Conservation (phyloP, 2,888 invertebrate species). For the Argynnis bischoffii region DNA sequence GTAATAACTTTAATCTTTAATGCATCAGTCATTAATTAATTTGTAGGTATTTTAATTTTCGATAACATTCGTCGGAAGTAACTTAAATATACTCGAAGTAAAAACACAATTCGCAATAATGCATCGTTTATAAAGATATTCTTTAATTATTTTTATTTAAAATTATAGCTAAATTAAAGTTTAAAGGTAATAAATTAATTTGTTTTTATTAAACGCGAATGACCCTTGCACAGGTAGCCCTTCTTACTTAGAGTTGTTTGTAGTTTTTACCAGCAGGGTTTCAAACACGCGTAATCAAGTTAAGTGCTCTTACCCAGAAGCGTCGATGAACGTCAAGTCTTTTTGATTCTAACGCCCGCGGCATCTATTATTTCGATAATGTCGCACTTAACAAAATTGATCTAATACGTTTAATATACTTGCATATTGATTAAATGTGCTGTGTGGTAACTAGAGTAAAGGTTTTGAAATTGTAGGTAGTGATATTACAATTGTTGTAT, state of each 20-base stretch:
- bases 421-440: constrained; percentile 29
- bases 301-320: constrained; percentile 76
- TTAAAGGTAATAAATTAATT: background rate
- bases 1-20: too few species aligned
- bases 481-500: background rate
- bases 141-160: too few species aligned
- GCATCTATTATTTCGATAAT: constrained; percentile 59
- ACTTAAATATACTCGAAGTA: too few species aligned
- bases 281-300: constrained; percentile 75
- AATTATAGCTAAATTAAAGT: too few species aligned
- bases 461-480: background rate
- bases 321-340: constrained; percentile 58
- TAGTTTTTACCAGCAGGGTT: constrained; percentile 57
- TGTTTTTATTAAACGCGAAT: background rate
- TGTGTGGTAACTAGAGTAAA: background rate
- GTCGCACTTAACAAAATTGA: constrained; percentile 63
- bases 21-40: too few species aligned
- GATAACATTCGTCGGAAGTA: too few species aligned
- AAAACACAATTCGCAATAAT: too few species aligned
- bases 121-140: too few species aligned
- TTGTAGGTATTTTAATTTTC: too few species aligned
- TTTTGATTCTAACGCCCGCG: constrained; percentile 68
- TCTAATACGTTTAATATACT: constrained; percentile 30
- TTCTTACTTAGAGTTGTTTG: constrained; percentile 43
- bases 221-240: background rate